These are phyloP conservation scores for Macrobrachium nipponense DNA, from an alignment of 1,140 invertebrate genomes.

Conservation along the genomic window DNA sequence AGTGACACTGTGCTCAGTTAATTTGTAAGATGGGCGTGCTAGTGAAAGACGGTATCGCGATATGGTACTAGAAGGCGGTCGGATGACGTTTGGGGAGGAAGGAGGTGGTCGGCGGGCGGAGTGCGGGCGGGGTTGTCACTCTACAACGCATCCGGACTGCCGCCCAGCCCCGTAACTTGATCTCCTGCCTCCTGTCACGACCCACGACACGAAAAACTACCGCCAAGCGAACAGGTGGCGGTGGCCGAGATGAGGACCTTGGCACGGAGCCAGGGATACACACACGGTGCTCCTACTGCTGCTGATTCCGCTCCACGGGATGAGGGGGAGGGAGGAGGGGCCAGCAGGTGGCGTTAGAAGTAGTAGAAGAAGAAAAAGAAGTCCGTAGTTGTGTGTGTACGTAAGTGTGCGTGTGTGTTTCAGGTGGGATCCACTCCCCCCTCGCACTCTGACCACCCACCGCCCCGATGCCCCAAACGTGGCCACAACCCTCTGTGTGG, in stretches of 20 bases:
- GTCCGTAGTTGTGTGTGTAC: too few relatives aligned
- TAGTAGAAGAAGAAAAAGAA: too few relatives aligned
- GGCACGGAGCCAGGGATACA: conserved; percentile 7
- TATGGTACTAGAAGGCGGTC: neutral
- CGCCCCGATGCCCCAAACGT: conserved; percentile 12
- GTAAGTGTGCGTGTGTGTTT: neutral
- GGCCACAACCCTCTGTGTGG: conserved; percentile 13
- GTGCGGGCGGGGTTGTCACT: conserved; percentile 19
- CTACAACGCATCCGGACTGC: conserved; percentile 22
- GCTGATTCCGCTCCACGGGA: too few relatives aligned
- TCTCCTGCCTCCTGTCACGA: conserved; percentile 12
- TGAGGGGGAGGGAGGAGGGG: neutral
- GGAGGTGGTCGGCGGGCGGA: conserved; percentile 6
- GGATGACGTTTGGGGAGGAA: neutral
- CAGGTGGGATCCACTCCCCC: conserved; percentile 2
- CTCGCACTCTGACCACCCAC: conserved; percentile 1
- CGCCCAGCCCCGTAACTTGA: conserved; percentile 8
- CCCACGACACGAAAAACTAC: conserved; percentile 21
- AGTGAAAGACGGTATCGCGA: neutral
- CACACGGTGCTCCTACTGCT: neutral
- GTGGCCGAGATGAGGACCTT: neutral
- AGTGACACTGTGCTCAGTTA: conserved; percentile 8
- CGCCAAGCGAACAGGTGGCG: conserved; percentile 23
- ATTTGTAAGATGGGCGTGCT: conserved; percentile 2
- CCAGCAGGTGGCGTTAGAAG: conserved; percentile 5